Evolutionary conservation across 1,140 invertebrate genomes (phyloP).

Genomic region (Camponotus vicinus): DNA sequence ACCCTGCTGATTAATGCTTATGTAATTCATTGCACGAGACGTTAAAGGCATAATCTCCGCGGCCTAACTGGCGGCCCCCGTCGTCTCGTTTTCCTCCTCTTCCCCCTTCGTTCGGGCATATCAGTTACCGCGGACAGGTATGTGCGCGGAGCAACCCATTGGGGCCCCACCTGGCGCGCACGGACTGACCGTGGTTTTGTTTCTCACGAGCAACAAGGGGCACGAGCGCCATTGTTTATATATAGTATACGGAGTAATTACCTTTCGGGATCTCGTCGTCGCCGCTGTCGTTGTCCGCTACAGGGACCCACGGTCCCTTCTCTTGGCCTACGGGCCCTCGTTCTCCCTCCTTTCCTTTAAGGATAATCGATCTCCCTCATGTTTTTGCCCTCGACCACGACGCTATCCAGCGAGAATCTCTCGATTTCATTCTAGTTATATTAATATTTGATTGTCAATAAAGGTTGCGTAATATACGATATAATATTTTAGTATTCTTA

Average conservation of each 20-base stretch:
- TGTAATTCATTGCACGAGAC: slow-evolving; percentile 84
- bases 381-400: slow-evolving; percentile 7
- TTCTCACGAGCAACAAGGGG: slow-evolving; percentile 83
- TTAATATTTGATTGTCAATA: slow-evolving; percentile 5
- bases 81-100: background rate
- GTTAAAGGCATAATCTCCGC: slow-evolving; percentile 82
- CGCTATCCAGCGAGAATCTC: slow-evolving; percentile 8
- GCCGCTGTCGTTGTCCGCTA: slow-evolving; percentile 36
- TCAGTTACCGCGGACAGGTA: slow-evolving; percentile 78
- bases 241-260: slow-evolving; percentile 84
- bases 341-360: slow-evolving; percentile 6
- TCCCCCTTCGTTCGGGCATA: slow-evolving; percentile 56
- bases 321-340: background rate
- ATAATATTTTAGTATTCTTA: background rate
- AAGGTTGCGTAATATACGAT: background rate
- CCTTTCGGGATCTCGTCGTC: slow-evolving; percentile 78
- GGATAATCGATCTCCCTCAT: slow-evolving; percentile 46
- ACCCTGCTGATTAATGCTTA: slow-evolving; percentile 83
- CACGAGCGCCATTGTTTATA: slow-evolving; percentile 83
- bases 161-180: slow-evolving; percentile 51
- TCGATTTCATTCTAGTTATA: background rate
- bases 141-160: slow-evolving; percentile 36
- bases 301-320: slow-evolving; percentile 19
- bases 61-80: slow-evolving; percentile 62
- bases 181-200: slow-evolving; percentile 78